A percentile compares a stretch with the other conserved stretches of the same genome.
Evolutionary conservation across 2,113 vertebrate species (phyloP).

Genomic region (Heterocephalus glaber): DNA sequence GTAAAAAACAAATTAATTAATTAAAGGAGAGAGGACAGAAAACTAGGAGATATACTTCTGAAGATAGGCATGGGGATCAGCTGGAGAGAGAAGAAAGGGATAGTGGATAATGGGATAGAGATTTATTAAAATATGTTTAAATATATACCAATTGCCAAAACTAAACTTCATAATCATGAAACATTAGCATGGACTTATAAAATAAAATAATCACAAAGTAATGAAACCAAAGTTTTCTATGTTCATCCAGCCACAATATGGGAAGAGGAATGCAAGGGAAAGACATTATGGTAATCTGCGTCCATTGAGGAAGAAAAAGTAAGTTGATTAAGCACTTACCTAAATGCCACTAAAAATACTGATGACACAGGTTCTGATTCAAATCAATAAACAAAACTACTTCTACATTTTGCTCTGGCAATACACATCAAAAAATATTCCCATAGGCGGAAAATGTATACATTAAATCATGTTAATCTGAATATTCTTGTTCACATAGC

Average conservation of each 20-base stretch:
- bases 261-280: not conserved
- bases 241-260: not conserved
- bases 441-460: not conserved
- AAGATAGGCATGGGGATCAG: not conserved
- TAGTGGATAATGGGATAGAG: not conserved
- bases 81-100: not conserved
- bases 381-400: not conserved
- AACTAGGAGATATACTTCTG: not conserved
- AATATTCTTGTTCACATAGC: not conserved
- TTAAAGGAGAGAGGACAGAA: not conserved
- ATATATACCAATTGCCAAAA: not conserved
- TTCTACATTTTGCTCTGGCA: not conserved
- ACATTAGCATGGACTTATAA: not conserved
- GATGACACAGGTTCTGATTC: not conserved
- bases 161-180: not conserved
- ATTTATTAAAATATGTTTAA: not conserved
- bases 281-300: not conserved
- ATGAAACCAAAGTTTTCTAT: not conserved
- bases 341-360: not conserved
- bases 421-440: not conserved
- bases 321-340: not conserved
- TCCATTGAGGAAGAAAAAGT: not conserved
- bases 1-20: not conserved
- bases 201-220: not conserved
- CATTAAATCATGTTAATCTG: not conserved